Evolutionary conservation across 2,113 vertebrate genomes (phyloP).

Genomic region (Nycticorax nycticorax): DNA sequence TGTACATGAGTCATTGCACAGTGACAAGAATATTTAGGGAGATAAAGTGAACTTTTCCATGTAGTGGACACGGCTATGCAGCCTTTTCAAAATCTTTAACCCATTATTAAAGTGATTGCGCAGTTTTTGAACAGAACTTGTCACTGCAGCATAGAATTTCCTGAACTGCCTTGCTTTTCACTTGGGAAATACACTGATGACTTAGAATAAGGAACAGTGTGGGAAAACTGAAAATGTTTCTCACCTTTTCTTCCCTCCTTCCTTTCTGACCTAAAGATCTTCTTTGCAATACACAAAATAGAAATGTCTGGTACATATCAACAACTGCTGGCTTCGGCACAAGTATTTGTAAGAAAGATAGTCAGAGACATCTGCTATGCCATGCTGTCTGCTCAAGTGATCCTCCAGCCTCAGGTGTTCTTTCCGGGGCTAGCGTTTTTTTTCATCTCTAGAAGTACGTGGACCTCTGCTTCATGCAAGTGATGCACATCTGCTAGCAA

Average conservation of each 20-base stretch:
- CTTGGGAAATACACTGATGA: background rate
- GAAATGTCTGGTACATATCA: background rate
- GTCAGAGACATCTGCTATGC: background rate
- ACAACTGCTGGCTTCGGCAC: background rate
- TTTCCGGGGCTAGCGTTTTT: background rate
- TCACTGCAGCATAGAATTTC: background rate
- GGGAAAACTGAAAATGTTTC: background rate
- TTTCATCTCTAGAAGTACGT: background rate
- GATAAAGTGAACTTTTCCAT: background rate
- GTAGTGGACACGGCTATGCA: rapidly evolving
- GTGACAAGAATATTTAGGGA: background rate
- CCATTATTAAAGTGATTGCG: no score
- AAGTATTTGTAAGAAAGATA: background rate
- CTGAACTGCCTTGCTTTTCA: background rate
- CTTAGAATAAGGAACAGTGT: background rate
- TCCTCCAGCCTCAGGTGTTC: background rate
- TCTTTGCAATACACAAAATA: background rate
- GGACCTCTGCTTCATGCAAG: background rate
- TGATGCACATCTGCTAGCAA: background rate
- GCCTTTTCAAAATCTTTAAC: background rate
- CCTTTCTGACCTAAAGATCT: background rate
- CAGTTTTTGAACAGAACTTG: background rate
- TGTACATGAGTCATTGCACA: background rate
- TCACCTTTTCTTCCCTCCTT: background rate
- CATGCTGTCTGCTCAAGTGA: background rate